Percentiles rank a stretch among this genome's conserved stretches.
Conservation (phyloP, 2,888 invertebrate genomes). For the Drosophila acutilabella region DNA sequence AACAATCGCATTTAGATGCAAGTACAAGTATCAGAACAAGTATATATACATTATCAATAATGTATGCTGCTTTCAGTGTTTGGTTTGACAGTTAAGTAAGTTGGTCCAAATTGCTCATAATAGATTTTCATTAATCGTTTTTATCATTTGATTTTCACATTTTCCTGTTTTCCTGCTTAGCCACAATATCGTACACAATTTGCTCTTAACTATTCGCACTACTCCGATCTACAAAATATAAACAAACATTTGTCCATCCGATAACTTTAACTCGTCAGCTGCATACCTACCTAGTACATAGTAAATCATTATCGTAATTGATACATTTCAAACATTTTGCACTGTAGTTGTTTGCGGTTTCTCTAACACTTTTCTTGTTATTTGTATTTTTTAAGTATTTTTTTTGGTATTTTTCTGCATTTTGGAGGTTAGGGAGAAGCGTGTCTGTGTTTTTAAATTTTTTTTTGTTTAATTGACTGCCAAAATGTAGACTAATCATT, state of each 20-base stretch:
- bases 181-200: slow-evolving; percentile 43
- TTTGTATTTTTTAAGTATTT: neutral
- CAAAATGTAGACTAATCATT: slow-evolving; percentile 64
- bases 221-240: slow-evolving; percentile 15
- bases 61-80: slow-evolving; percentile 28
- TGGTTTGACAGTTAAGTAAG: slow-evolving; percentile 37
- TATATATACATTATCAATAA: slow-evolving; percentile 16
- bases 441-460: slow-evolving; percentile 21
- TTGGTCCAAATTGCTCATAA: slow-evolving; percentile 73
- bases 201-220: slow-evolving; percentile 24
- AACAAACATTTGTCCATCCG: slow-evolving; percentile 14
- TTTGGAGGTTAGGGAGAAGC: slow-evolving; percentile 42
- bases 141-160: slow-evolving; percentile 17
- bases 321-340: slow-evolving; percentile 28
- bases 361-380: neutral
- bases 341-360: slow-evolving; percentile 2
- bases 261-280: slow-evolving; percentile 15
- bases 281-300: slow-evolving; percentile 15
- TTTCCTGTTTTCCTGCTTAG: slow-evolving; percentile 17
- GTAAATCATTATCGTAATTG: slow-evolving; percentile 2
- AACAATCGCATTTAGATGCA: slow-evolving; percentile 15
- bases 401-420: slow-evolving; percentile 19
- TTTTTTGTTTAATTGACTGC: slow-evolving; percentile 68
- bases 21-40: slow-evolving; percentile 20
- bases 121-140: slow-evolving; percentile 7